A percentile compares a stretch with the other conserved stretches of the same genome.
phyloP scores from a whole-genome alignment of 2,113 vertebrate species.

The Emydura subglobosa region DNA sequence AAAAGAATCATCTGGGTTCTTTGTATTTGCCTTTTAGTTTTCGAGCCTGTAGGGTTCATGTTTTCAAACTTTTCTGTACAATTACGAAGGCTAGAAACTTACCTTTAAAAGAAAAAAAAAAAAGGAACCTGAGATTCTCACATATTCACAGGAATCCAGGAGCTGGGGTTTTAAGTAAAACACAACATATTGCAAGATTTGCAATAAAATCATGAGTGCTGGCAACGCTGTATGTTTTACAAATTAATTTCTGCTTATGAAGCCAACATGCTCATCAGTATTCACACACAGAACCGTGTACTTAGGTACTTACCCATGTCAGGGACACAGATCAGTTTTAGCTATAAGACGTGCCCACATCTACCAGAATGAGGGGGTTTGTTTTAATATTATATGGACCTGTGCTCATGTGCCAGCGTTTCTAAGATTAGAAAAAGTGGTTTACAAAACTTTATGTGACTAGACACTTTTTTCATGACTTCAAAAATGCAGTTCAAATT shows the following conservation, averaged over 20 bases:
- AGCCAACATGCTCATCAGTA: neutral
- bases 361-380: neutral
- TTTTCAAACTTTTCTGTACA: neutral
- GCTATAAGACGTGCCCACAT: neutral
- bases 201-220: neutral
- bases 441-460: neutral
- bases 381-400: neutral
- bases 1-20: neutral
- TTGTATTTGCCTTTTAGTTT: neutral
- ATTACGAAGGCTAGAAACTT: neutral
- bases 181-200: neutral
- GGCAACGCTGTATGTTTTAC: neutral
- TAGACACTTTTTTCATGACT: neutral
- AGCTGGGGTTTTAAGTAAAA: neutral
- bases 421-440: neutral
- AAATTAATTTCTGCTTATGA: neutral
- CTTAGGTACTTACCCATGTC: neutral
- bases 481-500: neutral
- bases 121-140: neutral
- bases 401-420: neutral
- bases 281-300: neutral
- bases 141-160: neutral
- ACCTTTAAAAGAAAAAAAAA: neutral
- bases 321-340: neutral
- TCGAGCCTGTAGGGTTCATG: neutral